phyloP scores from a whole-genome alignment of 1,140 invertebrate species.

The Drosophila saltans region DNA sequence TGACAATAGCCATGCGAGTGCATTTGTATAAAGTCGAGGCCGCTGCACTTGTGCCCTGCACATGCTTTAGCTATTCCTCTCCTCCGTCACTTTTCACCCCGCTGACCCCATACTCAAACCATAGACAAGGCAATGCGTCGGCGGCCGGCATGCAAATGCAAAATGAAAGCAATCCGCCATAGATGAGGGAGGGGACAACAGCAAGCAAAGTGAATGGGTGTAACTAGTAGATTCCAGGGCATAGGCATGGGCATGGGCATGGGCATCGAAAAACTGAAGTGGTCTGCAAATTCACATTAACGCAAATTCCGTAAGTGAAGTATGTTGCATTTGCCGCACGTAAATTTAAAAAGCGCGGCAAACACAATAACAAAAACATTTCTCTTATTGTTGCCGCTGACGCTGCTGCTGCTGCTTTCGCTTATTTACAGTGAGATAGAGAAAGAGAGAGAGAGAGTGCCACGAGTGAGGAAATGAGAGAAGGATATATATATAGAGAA shows the following conservation, averaged over 20 bases:
- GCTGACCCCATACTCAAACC: slow-evolving; percentile 13
- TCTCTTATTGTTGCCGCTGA: slow-evolving; percentile 37
- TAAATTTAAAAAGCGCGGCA: slow-evolving; percentile 79
- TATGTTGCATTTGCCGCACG: slow-evolving; percentile 81
- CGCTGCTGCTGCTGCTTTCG: slow-evolving; percentile 20
- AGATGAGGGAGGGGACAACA: slow-evolving; percentile 7
- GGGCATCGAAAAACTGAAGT: slow-evolving; percentile 56
- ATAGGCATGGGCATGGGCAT: no score
- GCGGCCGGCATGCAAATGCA: slow-evolving; percentile 69
- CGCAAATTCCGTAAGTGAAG: slow-evolving; percentile 81
- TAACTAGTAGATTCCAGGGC: neutral
- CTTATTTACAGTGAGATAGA: slow-evolving; percentile 57
- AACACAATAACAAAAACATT: slow-evolving; percentile 67
- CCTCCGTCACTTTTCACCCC: neutral
- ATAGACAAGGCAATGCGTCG: slow-evolving; percentile 50
- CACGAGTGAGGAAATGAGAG: slow-evolving; percentile 28
- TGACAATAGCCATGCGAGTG: slow-evolving; percentile 62
- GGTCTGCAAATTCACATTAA: slow-evolving; percentile 80
- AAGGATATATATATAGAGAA: slow-evolving; percentile 30
- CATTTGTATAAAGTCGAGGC: slow-evolving; percentile 75
- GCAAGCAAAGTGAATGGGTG: neutral
- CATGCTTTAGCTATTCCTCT: slow-evolving; percentile 14
- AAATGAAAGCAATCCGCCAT: slow-evolving; percentile 57
- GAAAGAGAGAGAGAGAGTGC: slow-evolving; percentile 32
- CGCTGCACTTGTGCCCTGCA: slow-evolving; percentile 70